Evolutionary conservation across 2,888 invertebrate genomes (phyloP), one percentile per base, ranked within the genome.

Genomic region (Drosophila infuscata): DNA sequence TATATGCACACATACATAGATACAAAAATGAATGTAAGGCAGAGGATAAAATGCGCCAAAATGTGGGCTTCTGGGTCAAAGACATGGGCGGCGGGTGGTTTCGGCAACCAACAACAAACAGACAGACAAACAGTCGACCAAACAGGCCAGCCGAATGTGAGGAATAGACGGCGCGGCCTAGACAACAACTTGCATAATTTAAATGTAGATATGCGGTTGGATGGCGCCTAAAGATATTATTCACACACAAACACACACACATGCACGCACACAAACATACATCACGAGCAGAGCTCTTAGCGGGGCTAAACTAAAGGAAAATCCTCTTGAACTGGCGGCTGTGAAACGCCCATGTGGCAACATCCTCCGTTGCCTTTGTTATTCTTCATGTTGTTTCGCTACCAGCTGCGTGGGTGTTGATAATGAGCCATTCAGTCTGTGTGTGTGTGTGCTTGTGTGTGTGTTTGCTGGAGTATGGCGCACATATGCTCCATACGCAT

Each of bases 1-100:
- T 46, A n/a, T 17, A 57, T 20, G 57, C 35, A 62, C 3, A 32
- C 3, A 53, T 12, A 60, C 29, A 35, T 41, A 32, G 17, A 52
- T 33, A 52, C 35, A 48, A 70, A 52, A 51, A 20, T 69, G 41
- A 68, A 52, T 73, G 51, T 64, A 60, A 60, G 70, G 71, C 67
- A 46, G 56, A 62, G 81, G 63, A 84, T 69, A 84, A 77, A 80
- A 77, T 67, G 76, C 71, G 59, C 49, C 70, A 58, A 85, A 86
- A 87, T 88, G 88, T 87, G 89, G 77, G 90, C 86, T 89, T 87
- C 80, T 87, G 79, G 87, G 87, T 87, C 87, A 87, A 87, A 87
- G 87, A 88, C 88, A 82, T 67, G 59, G 78, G 71, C 83, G 85
- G 83, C 76, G 71, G 71, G 57, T 66, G 53, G 35, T 15, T 46